Conservation (phyloP, 2,113 vertebrate species). For the Cebidichthys violaceus region DNA sequence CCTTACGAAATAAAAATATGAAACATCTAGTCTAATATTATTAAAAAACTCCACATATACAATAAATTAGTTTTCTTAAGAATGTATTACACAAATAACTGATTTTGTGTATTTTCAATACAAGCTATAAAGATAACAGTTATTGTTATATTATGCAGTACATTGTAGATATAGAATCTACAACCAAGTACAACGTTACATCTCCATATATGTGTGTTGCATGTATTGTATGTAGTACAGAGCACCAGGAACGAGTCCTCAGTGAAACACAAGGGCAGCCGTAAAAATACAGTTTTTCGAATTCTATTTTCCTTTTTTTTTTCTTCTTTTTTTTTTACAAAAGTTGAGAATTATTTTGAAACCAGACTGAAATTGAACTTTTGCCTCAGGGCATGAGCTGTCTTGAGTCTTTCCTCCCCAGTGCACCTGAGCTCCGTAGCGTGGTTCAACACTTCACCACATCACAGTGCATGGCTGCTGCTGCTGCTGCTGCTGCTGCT, state of each 20-base stretch:
- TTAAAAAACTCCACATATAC: too few species aligned
- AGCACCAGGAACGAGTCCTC: not conserved
- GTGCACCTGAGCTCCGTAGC: conserved; percentile 32
- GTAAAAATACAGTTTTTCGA: not conserved
- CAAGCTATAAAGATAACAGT: not conserved
- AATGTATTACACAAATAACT: not conserved
- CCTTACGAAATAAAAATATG: not conserved
- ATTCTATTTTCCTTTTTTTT: too few species aligned
- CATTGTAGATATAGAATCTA: not conserved
- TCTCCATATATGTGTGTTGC: not conserved
- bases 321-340: not conserved
- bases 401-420: conserved; percentile 23
- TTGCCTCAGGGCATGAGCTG: not conserved
- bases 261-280: not conserved
- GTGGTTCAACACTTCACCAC: conserved; percentile 28
- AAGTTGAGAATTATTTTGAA: not conserved
- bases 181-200: not conserved
- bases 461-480: conserved; percentile 22
- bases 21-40: not conserved
- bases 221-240: not conserved
- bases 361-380: not conserved
- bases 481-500: not conserved
- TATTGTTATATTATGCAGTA: not conserved
- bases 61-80: not conserved
- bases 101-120: not conserved